A percentile compares a stretch with the other conserved stretches of the same genome.
Evolutionary conservation across 2,113 vertebrate species (phyloP).

Genomic region (Arenaria interpres): DNA sequence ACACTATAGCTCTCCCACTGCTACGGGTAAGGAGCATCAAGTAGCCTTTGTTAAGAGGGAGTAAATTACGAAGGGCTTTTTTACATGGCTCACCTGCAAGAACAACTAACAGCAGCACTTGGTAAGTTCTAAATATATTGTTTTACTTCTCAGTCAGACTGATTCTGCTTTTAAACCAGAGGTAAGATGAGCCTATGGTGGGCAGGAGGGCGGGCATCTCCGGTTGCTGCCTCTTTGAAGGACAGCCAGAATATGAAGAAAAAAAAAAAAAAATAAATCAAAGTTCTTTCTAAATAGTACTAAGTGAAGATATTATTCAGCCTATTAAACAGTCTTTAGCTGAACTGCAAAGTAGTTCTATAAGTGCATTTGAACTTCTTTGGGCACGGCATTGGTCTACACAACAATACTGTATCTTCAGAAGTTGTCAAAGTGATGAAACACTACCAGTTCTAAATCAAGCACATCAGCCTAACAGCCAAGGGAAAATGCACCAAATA

Average conservation of each 20-base stretch:
- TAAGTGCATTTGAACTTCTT: neutral
- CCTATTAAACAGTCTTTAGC: neutral
- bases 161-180: slow-evolving; percentile 6
- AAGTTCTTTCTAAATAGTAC: neutral
- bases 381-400: neutral
- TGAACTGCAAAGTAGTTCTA: neutral
- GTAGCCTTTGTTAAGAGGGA: too few species aligned
- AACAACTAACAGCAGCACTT: neutral
- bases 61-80: neutral
- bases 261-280: neutral
- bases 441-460: slow-evolving; percentile 34
- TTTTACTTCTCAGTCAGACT: neutral
- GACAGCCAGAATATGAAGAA: neutral
- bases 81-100: neutral
- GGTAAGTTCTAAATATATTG: neutral
- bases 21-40: neutral
- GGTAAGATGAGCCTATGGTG: neutral
- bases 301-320: neutral
- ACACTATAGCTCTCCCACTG: neutral
- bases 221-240: neutral
- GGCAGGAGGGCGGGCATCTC: neutral
- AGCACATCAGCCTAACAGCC: neutral
- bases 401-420: neutral
- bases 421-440: neutral
- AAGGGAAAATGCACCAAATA: neutral